phyloP scores from a whole-genome alignment of 2,797 vertebrate species.

The Thaleichthys pacificus region DNA sequence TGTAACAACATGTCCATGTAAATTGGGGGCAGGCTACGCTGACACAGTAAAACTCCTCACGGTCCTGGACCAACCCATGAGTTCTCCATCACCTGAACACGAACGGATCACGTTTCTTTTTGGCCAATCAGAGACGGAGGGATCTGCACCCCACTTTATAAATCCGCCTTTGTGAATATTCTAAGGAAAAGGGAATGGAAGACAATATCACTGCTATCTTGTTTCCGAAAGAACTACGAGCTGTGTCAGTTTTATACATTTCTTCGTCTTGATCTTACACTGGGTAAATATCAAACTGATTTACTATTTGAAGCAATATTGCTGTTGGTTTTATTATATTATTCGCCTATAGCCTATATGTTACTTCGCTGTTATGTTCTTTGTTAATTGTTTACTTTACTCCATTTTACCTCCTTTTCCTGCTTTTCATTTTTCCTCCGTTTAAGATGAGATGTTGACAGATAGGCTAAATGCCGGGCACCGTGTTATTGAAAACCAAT shows the following conservation, averaged over 20 bases:
- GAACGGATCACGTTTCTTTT: slow-evolving; percentile 46
- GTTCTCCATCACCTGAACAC: slow-evolving; percentile 33
- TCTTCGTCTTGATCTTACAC: slow-evolving; percentile 52
- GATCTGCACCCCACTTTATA: slow-evolving; percentile 37
- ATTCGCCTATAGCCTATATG: too few species aligned
- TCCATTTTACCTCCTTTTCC: neutral
- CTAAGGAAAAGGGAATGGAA: slow-evolving; percentile 51
- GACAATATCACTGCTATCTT: slow-evolving; percentile 33
- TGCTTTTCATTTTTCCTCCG: neutral
- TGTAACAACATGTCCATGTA: too few species aligned
- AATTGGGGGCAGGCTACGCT: too few species aligned
- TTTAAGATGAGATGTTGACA: neutral
- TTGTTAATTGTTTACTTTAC: neutral
- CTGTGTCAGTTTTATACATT: slow-evolving; percentile 31
- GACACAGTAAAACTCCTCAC: neutral
- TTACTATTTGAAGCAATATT: too few species aligned
- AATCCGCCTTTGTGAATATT: slow-evolving; percentile 16
- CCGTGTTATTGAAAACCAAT: too few species aligned
- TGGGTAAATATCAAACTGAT: slow-evolving; percentile 35
- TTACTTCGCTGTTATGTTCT: neutral
- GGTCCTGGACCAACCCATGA: neutral
- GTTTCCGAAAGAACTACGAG: neutral
- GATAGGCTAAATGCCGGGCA: neutral
- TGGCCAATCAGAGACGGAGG: slow-evolving; percentile 66
- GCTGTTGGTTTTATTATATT: too few species aligned